Evolutionary conservation across 2,888 invertebrate species (phyloP).

Genomic region (Drosophila paramelanica): DNA sequence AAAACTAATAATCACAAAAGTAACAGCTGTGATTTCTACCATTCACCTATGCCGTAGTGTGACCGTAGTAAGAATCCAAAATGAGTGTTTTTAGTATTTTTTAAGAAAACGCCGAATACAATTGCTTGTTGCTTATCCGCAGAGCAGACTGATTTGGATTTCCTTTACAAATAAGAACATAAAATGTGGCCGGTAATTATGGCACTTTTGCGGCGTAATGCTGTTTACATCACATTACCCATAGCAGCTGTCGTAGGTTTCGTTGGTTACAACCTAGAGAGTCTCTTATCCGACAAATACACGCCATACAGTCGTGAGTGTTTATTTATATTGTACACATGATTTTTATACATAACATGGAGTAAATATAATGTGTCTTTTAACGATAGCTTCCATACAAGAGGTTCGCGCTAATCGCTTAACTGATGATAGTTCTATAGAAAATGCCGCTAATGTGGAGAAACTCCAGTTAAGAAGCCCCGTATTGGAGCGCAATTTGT

Average conservation of each 20-base stretch:
- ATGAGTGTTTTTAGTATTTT: constrained; percentile 1
- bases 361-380: background rate
- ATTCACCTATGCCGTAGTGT: background rate
- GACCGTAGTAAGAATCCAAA: constrained; percentile 13
- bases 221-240: constrained; percentile 92
- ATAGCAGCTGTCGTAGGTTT: constrained; percentile 93
- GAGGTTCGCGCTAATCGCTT: constrained; percentile 90
- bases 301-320: constrained; percentile 90
- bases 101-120: background rate
- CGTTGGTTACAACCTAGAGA: constrained; percentile 94
- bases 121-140: constrained; percentile 8
- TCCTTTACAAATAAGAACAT: background rate
- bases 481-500: constrained; percentile 88
- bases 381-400: constrained; percentile 88
- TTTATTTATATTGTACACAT: background rate
- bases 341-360: constrained; percentile 8
- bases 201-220: constrained; percentile 89
- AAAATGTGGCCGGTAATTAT: constrained; percentile 92
- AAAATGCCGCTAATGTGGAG: constrained; percentile 88
- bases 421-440: constrained; percentile 86
- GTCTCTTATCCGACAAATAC: constrained; percentile 89
- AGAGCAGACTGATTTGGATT: background rate
- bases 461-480: constrained; percentile 89
- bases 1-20: background rate
- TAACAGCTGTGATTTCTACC: background rate